Base-by-base conservation (phyloP, 2,797 vertebrate species). In the Syngnathus acus region DNA sequence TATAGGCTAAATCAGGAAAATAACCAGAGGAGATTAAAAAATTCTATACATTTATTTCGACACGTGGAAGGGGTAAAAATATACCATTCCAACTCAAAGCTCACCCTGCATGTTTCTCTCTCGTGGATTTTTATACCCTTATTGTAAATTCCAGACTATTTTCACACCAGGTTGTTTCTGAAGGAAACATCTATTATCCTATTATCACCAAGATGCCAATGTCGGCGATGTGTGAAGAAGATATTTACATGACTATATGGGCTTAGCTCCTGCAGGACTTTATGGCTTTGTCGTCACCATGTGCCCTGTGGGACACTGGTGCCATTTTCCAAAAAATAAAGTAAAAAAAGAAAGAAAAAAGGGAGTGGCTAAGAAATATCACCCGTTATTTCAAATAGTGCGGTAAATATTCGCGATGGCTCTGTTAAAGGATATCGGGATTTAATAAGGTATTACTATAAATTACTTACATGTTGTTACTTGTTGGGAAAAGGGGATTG, bases 221-320 rank as follows among this genome's bases (percentile, higher is more conserved):
- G 84, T 84, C 85, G 79, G 82, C 73, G 32, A 86, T 67, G 90
- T 91, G 90, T 88, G 82, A 86, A 79, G 78, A 55, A 66, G 79
- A 32, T 84, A 91, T 92, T 92, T 90, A 83, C 87, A 91, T 89
- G 86, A 86, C 89, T 90, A 86, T 90, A 83, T 78, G 68, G 77
- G 73, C 71, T 70, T 74, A 75, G 65, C 71, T 74, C 76, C 77
- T 84, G 76, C 88, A 89, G 83, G 73, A 81, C 81, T 91, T 89
- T 89, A 87, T 87, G 73, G 78, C 86, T 82, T 84, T 87, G 82
- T 81, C 75, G 78, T 86, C 72, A 68, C 79, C 53, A 50, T 72
- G 66, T 65, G 63, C 78, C 69, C 80, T 70, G 65, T 73, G 75
- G 77, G 82, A 75, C 71, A 65, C 79, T 73, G 73, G 76, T 86